A percentile compares a stretch with the other conserved stretches of the same genome.
phyloP scores from a whole-genome alignment of 2,888 invertebrate species.

The Congeria kusceri region DNA sequence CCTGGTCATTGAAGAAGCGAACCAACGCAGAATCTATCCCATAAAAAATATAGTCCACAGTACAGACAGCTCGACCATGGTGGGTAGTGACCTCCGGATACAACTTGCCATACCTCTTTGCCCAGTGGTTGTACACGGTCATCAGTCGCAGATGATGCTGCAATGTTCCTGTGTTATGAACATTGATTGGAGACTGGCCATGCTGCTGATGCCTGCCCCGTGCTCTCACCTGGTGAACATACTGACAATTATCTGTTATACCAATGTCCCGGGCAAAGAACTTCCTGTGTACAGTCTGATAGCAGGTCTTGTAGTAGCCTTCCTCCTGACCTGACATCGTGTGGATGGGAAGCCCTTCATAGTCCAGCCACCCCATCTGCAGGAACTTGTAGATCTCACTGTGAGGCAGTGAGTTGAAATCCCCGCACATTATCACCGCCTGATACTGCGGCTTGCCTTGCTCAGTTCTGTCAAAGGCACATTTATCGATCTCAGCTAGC shows the following conservation, averaged over 20 bases:
- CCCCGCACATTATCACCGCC: conserved; percentile 95
- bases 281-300: conserved; percentile 46
- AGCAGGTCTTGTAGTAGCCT: conserved; percentile 60
- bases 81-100: conserved; percentile 90
- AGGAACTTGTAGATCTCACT: conserved; percentile 91
- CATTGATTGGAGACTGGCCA: conserved; percentile 7
- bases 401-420: conserved; percentile 94
- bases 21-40: conserved; percentile 64
- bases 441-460: conserved; percentile 86
- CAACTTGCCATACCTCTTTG: conserved; percentile 78
- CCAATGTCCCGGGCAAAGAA: conserved; percentile 84
- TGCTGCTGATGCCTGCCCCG: background rate
- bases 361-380: conserved; percentile 88
- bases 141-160: conserved; percentile 89
- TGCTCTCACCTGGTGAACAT: conserved; percentile 44
- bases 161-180: conserved; percentile 88
- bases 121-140: conserved; percentile 89
- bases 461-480: conserved; percentile 85
- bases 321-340: conserved; percentile 84
- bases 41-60: conserved; percentile 96
- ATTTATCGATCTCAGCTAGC: conserved; percentile 93
- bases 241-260: conserved; percentile 86
- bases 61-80: conserved; percentile 90
- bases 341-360: conserved; percentile 78
- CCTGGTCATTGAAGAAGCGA: conserved; percentile 32